A percentile compares a stretch with the other conserved stretches of the same genome.
Evolutionary conservation across 2,888 invertebrate species (phyloP).

Genomic region (Notodonta dromedarius): DNA sequence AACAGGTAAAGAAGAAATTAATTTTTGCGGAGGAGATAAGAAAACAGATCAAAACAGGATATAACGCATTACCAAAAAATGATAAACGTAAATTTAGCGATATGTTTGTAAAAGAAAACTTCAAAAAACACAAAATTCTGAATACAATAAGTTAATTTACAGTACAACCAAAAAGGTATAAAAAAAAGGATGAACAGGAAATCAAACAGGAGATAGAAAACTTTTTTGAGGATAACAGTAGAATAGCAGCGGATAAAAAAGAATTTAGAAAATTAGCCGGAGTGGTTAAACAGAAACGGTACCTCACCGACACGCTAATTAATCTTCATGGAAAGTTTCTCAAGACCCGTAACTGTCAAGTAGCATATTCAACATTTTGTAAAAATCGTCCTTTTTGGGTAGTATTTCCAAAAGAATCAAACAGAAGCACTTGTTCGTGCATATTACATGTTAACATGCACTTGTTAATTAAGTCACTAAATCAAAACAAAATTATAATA

Average conservation of each 20-base stretch:
- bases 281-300: slow-evolving; percentile 21
- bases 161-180: neutral
- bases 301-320: slow-evolving; percentile 16
- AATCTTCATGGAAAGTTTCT: slow-evolving; percentile 20
- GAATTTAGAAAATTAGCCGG: neutral
- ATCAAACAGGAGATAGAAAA: neutral
- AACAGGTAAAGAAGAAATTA: too few relatives aligned
- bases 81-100: slow-evolving; percentile 2
- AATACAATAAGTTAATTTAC: neutral
- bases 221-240: slow-evolving; percentile 3
- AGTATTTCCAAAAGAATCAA: slow-evolving; percentile 19
- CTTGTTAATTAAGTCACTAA: slow-evolving; percentile 16
- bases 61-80: neutral
- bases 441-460: slow-evolving; percentile 24
- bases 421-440: slow-evolving; percentile 23
- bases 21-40: neutral
- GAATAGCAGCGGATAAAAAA: slow-evolving; percentile 6
- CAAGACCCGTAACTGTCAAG: slow-evolving; percentile 6
- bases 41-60: neutral
- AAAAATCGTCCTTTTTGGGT: slow-evolving; percentile 27
- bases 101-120: neutral
- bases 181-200: neutral
- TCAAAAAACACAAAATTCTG: neutral
- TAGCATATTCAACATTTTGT: slow-evolving; percentile 23
- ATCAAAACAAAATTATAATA: slow-evolving; percentile 13